These are phyloP conservation scores for Tupaia tana DNA, from an alignment of 2,113 vertebrate species.

Conservation along the genomic window DNA sequence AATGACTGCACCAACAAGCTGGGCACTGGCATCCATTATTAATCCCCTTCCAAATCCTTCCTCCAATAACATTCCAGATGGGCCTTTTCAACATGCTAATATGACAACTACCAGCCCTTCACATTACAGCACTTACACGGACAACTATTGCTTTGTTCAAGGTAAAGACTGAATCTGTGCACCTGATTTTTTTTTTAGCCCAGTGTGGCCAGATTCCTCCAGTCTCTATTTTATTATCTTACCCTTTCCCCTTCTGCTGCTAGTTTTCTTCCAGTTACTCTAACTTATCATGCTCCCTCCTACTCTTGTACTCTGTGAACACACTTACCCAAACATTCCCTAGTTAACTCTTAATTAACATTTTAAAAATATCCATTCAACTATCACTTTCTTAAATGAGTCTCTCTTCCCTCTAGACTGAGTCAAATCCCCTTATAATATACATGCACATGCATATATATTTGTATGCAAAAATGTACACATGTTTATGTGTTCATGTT, in stretches of 20 bases:
- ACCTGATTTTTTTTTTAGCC: background rate
- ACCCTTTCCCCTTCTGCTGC: background rate
- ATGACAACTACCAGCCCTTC: background rate
- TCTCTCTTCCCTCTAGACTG: background rate
- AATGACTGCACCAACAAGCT: too few species aligned
- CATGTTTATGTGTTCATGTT: background rate
- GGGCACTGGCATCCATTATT: background rate
- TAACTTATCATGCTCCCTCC: background rate
- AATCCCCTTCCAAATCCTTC: background rate
- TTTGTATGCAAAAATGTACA: background rate
- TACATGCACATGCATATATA: background rate
- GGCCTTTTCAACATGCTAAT: background rate
- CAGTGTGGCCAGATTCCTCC: background rate
- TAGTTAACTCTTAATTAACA: background rate
- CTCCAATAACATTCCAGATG: background rate
- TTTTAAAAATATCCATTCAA: background rate
- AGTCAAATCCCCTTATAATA: background rate
- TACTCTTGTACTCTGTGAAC: background rate
- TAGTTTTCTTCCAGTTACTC: background rate
- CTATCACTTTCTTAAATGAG: background rate
- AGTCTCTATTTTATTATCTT: background rate
- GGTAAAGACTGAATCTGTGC: background rate
- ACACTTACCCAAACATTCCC: background rate
- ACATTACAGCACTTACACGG: background rate
- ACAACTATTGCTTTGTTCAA: background rate